These are phyloP conservation scores for Rutpela maculata DNA, from an alignment of 2,888 invertebrate species.

Conservation along the genomic window DNA sequence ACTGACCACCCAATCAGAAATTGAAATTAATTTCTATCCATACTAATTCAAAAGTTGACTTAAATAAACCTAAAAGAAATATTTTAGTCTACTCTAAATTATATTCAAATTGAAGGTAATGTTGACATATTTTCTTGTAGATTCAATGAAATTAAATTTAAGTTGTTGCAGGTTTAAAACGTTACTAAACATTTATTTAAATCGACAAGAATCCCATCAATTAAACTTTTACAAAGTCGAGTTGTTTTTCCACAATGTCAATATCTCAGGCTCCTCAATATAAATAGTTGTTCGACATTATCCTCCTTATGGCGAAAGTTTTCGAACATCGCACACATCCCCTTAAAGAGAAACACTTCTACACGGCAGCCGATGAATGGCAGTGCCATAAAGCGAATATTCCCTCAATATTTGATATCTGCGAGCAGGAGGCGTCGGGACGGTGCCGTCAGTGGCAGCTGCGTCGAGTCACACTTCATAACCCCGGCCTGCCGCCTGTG, in stretches of 20 bases:
- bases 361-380: constrained; percentile 26
- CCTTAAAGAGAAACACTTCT: constrained; percentile 34
- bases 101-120: too few relatives aligned
- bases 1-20: too few relatives aligned
- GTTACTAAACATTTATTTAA: too few relatives aligned
- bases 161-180: too few relatives aligned
- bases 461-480: constrained; percentile 73
- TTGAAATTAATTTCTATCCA: too few relatives aligned
- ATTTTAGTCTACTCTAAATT: too few relatives aligned
- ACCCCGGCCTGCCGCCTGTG: constrained; percentile 65
- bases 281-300: constrained; percentile 1
- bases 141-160: too few relatives aligned
- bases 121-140: too few relatives aligned
- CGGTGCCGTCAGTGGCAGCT: constrained; percentile 72
- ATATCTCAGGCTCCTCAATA: not conserved
- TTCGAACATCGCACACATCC: constrained; percentile 2
- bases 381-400: constrained; percentile 57
- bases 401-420: constrained; percentile 73
- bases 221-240: not conserved
- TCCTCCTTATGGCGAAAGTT: not conserved
- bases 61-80: too few relatives aligned
- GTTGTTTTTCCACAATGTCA: not conserved
- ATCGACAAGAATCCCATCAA: too few relatives aligned
- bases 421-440: constrained; percentile 45
- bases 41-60: too few relatives aligned